phyloP scores from a whole-genome alignment of 2,888 invertebrate genomes.

The Drosophila setosimentum region DNA sequence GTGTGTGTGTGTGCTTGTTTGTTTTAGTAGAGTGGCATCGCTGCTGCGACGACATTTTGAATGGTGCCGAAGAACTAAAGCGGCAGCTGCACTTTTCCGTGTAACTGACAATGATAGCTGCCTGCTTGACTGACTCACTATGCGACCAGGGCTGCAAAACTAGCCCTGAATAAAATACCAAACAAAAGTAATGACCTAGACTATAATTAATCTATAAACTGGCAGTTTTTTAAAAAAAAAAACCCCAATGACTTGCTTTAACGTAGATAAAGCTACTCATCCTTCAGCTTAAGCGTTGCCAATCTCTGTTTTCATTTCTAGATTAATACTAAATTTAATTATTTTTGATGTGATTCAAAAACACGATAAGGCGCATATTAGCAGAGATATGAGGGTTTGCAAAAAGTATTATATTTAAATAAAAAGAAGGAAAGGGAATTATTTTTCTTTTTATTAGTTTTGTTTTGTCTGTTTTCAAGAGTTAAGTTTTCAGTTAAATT shows the following conservation, averaged over 20 bases:
- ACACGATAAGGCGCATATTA: too few species aligned
- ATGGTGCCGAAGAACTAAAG: constrained; percentile 35
- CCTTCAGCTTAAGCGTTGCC: too few species aligned
- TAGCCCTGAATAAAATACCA: background rate
- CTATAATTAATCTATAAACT: background rate
- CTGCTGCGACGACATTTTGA: constrained; percentile 43
- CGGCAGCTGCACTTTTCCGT: constrained; percentile 72
- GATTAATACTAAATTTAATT: too few species aligned
- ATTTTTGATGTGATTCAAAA: background rate
- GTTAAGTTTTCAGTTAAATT: background rate
- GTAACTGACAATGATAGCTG: constrained; percentile 73
- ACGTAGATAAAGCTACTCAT: too few species aligned
- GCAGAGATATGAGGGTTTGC: too few species aligned
- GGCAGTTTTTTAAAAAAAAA: too few species aligned
- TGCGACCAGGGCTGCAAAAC: constrained; percentile 54
- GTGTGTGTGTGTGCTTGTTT: constrained; percentile 25
- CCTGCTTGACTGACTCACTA: constrained; percentile 61
- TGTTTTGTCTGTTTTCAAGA: background rate
- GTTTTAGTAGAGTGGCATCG: constrained; percentile 47
- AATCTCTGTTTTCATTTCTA: too few species aligned
- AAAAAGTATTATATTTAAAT: too few species aligned
- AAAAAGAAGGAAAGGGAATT: background rate
- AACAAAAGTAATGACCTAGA: background rate
- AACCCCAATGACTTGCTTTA: too few species aligned
- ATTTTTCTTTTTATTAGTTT: background rate